Conservation (phyloP, 2,113 vertebrate genomes). For the Silurus asotus region DNA sequence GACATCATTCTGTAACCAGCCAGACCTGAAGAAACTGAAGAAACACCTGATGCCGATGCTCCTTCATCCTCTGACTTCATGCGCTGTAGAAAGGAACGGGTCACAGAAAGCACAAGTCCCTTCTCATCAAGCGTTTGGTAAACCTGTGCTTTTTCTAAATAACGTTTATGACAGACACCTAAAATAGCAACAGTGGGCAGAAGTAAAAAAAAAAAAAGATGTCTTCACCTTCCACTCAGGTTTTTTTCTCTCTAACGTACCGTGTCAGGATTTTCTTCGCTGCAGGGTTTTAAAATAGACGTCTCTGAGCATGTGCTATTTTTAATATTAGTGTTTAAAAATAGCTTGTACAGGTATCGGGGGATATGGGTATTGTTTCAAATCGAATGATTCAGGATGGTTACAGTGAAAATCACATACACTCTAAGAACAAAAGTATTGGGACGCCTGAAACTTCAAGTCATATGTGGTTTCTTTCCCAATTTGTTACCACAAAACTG, state of each 20-base stretch:
- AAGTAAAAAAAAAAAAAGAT: not conserved
- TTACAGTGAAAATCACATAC: not conserved
- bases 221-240: not conserved
- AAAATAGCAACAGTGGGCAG: not conserved
- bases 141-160: not conserved
- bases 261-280: not conserved
- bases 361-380: not conserved
- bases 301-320: not conserved
- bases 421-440: too few species aligned
- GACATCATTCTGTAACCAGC: not conserved
- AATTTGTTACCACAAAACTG: too few species aligned
- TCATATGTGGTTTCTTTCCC: too few species aligned
- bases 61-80: not conserved
- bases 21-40: not conserved
- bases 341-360: not conserved
- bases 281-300: not conserved
- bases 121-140: not conserved
- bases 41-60: not conserved
- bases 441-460: too few species aligned
- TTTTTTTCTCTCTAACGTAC: not conserved
- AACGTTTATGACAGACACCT: not conserved
- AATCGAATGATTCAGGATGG: not conserved
- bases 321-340: not conserved
- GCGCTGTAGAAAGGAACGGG: not conserved
- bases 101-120: not conserved